phyloP scores from a whole-genome alignment of 2,888 invertebrate genomes.

The Cryptus armator region DNA sequence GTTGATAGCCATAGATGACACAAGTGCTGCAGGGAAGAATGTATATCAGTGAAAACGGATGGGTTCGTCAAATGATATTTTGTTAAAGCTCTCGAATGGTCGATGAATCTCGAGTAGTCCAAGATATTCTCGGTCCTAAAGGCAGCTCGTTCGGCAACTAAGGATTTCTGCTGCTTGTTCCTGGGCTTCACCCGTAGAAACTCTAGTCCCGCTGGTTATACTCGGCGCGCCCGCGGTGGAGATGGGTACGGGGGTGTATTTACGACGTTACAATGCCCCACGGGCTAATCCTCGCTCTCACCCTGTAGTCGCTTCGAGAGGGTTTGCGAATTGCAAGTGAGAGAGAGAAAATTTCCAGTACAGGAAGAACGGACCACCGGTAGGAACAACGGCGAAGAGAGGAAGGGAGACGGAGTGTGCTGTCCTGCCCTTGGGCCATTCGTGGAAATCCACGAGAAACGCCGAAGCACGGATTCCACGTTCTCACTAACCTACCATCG shows the following conservation, averaged over 20 bases:
- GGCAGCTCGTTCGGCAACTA: neutral
- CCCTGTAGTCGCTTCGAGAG: slow-evolving; percentile 73
- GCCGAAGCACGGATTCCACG: slow-evolving; percentile 64
- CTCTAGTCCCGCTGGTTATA: slow-evolving; percentile 54
- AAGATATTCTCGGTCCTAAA: neutral
- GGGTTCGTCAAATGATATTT: neutral
- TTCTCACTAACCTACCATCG: slow-evolving; percentile 55
- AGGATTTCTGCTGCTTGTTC: slow-evolving; percentile 20
- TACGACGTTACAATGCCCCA: slow-evolving; percentile 85
- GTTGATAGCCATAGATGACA: neutral
- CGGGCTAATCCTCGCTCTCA: slow-evolving; percentile 81
- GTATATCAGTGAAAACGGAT: neutral
- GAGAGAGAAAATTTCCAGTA: slow-evolving; percentile 30
- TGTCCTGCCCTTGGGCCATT: slow-evolving; percentile 70
- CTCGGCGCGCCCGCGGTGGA: slow-evolving; percentile 68
- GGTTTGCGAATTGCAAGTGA: slow-evolving; percentile 39
- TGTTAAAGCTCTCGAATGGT: slow-evolving; percentile 1
- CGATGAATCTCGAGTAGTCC: slow-evolving; percentile 17
- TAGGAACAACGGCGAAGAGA: slow-evolving; percentile 42
- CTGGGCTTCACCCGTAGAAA: slow-evolving; percentile 50
- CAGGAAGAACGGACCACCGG: slow-evolving; percentile 29
- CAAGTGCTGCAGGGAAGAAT: neutral
- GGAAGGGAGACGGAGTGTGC: slow-evolving; percentile 50
- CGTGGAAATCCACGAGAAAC: slow-evolving; percentile 68
- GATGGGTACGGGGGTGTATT: slow-evolving; percentile 80